Base-by-base conservation (phyloP, 2,888 invertebrate genomes). In the Coleophora deauratella region DNA sequence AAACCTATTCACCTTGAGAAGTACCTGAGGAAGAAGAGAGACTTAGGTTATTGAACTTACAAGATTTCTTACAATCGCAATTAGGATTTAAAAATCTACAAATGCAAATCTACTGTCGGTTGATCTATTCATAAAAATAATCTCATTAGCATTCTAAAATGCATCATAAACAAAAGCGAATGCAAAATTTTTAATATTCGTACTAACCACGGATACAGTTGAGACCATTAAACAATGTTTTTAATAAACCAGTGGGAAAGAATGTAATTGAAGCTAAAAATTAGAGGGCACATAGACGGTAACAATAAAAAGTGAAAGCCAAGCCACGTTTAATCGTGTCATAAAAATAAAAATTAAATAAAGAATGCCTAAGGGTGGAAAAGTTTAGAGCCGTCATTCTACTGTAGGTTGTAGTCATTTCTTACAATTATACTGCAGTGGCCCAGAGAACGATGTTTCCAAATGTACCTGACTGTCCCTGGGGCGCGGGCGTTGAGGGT, bases 1-100 rank as follows among this genome's bases (percentile, higher is more conserved):
- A 78, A 78, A 82, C 82, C 82, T 81, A 82, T 82, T 84, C 81
- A 84, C 81, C 81, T 82, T 82, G 82, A 81, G 82, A 84, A 84
- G 82, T 84, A 84, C 82, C 82, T 84, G 82, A 66, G 80, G 72
- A 82, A 84, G 77, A 82, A 84, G 78, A 82, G 77, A 84, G 72
- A 67, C 59, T 63, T 68, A 63, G 64, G 72, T 84, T 82, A 81
- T 74, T 78, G 59, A 70, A 62, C 57, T 66, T 52, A 56, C 57
- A 53, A 52, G 50, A 46, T 46, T 42, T 39, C 21, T 21, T 6
- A 21, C 21, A 4, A 21, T 21, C 6, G 21, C 6, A 4, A 4
- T 6, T 21, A 4, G 6, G 6, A 21, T 21, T 21, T 21, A 6
- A 21, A 21, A 21, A 21, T 21, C 21, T 21, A 21, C 21, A 6